Percentiles rank a stretch among this genome's conserved stretches.
These are phyloP conservation scores for Alligator mississippiensis DNA, from an alignment of 2,113 vertebrate genomes.

Conservation along the genomic window DNA sequence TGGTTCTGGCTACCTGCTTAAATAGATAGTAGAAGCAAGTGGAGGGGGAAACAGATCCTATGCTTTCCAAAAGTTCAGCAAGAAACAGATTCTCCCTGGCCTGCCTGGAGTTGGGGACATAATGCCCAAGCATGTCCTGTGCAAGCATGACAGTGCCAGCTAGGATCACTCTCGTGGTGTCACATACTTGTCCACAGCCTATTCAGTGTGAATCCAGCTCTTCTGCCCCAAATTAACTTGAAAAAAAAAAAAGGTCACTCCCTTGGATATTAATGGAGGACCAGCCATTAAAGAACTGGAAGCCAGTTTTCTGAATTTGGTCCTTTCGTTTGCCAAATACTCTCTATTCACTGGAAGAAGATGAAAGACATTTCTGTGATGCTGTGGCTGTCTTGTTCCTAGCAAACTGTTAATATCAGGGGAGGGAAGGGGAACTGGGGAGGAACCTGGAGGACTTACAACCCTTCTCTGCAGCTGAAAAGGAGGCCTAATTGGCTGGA, in stretches of 20 bases:
- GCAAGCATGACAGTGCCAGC: rapidly evolving
- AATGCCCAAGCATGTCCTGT: rapidly evolving
- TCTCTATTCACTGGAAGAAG: neutral
- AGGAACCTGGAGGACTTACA: conserved; percentile 17
- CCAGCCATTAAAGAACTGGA: conserved; percentile 3
- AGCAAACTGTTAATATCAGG: neutral
- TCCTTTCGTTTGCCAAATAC: conserved; percentile 29
- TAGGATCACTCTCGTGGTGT: neutral
- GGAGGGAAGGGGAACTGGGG: neutral
- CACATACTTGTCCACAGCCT: neutral
- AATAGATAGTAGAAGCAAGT: neutral
- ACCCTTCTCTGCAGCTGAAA: conserved; percentile 4
- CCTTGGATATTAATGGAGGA: neutral
- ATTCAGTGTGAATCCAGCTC: neutral
- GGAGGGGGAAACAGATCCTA: neutral
- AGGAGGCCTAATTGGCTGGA: neutral
- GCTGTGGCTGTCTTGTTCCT: conserved; percentile 34
- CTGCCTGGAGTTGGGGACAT: neutral
- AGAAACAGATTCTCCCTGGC: neutral
- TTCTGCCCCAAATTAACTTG: neutral
- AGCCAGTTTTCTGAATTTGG: conserved; percentile 44
- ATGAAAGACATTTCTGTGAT: conserved; percentile 39
- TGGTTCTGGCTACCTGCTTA: neutral
- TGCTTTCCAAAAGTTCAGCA: neutral
- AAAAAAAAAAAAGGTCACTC: neutral